Conservation (phyloP, 2,797 vertebrate genomes). For the Syndactyla subalaris region DNA sequence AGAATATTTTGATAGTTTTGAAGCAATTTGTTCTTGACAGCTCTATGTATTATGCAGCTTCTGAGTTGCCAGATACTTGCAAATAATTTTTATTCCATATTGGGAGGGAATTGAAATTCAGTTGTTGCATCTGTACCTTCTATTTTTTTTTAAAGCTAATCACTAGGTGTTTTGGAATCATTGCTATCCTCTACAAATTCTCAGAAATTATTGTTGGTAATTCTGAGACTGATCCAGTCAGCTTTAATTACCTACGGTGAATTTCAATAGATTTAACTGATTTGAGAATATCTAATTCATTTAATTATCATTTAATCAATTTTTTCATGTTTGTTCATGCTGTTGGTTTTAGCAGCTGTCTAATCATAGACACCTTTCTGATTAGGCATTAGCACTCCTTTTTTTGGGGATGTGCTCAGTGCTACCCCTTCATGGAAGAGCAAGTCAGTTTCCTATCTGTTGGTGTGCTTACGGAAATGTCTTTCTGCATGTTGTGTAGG, state of each 20-base stretch:
- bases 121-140: not conserved
- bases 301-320: not conserved
- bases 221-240: not conserved
- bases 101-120: not conserved
- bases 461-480: not conserved
- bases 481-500: not conserved
- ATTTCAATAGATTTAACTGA: not conserved
- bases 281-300: not conserved
- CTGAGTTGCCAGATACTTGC: not conserved
- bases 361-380: not conserved
- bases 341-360: not conserved
- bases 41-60: not conserved
- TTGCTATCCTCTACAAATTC: not conserved
- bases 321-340: not conserved
- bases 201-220: not conserved
- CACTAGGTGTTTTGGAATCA: not conserved
- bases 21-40: not conserved
- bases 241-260: not conserved
- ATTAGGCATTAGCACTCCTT: not conserved
- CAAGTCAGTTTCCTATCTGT: not conserved
- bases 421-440: not conserved
- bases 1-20: not conserved
- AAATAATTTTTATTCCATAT: not conserved
- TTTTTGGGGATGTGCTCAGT: not conserved
- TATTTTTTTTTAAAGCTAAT: not conserved